Evolutionary conservation across 2,113 vertebrate genomes (phyloP), one percentile per base, ranked within the genome.

Genomic region (Cygnus buccinator): DNA sequence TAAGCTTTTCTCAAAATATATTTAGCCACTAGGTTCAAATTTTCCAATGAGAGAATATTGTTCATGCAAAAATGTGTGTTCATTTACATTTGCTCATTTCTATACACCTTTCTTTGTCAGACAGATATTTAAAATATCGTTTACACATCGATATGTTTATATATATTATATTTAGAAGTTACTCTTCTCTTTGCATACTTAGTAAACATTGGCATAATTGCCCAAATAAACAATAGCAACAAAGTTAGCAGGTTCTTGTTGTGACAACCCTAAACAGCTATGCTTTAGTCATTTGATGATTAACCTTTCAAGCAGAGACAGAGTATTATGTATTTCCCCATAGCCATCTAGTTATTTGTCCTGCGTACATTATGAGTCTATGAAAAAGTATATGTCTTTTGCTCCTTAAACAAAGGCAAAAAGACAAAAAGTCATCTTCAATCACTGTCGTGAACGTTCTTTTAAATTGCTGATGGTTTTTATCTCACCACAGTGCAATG

Each of bases 391-490:
- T 68, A 68, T 90, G 8, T 48, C 46, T 48, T 48, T 48, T 48
- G 46, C 20, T 84, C 55, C 87, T 94, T 75, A 92, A 73, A 87
- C n/a, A 93, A 88, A 92, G 61, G 58, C 81, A 84, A 23, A 35
- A 74, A 81, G n/a, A 81, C 92, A 95, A 77, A 83, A 94, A 92
- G 62, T 79, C 28, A 76, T 92, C 67, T 89, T 96, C 74, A 70
- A 11, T 92, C 68, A 90, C 82, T 93, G 74, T 81, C 90, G 77
- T 35, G 52, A 93, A 74, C 76, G 79, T 85, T 93, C 91, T 82
- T 13, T 58, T 89, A 94, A 87, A 94, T 70, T 93, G 80, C 86
- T 89, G 80, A 74, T 66, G 71, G 66, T 29, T 92, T 95, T 94
- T 70, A 84, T 83, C 78, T 89, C n/a, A 66, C 67, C 15, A 1